A percentile compares a stretch with the other conserved stretches of the same genome.
phyloP scores from a whole-genome alignment of 2,113 vertebrate species.

The Oreochromis spilurus region DNA sequence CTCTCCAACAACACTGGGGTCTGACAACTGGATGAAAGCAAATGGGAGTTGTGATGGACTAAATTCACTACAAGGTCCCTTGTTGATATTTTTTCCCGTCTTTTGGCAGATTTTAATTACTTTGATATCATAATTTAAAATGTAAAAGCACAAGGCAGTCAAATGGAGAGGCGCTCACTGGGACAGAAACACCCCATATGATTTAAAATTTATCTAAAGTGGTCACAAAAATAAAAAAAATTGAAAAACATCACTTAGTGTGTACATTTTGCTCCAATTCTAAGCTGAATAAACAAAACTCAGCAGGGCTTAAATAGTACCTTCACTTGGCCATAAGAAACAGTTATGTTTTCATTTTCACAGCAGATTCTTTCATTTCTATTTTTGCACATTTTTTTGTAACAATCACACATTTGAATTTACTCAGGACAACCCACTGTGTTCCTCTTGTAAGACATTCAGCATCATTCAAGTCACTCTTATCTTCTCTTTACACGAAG shows the following conservation, averaged over 20 bases:
- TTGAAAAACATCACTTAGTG: background rate
- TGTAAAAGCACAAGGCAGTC: background rate
- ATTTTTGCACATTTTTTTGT: background rate
- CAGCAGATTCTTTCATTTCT: background rate
- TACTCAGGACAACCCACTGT: background rate
- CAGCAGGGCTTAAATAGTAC: background rate
- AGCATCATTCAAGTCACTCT: background rate
- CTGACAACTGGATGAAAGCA: constrained; percentile 11
- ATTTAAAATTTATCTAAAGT: constrained; percentile 30
- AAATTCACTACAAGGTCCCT: constrained; percentile 14
- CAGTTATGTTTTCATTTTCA: background rate
- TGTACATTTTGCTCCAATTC: background rate
- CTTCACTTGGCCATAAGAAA: background rate
- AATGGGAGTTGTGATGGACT: constrained; percentile 27
- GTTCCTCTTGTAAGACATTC: background rate
- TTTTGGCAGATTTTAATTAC: constrained; percentile 16
- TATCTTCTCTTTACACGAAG: background rate
- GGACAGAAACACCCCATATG: background rate
- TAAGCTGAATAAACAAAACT: background rate
- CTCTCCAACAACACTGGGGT: background rate
- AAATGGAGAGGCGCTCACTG: background rate
- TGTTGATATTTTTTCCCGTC: background rate
- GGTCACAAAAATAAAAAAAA: background rate
- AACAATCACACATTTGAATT: background rate
- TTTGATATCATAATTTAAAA: constrained; percentile 31